A percentile compares a stretch with the other conserved stretches of the same genome.
These are phyloP conservation scores for Nesidiocoris tenuis DNA, from an alignment of 2,888 invertebrate genomes.

Conservation along the genomic window DNA sequence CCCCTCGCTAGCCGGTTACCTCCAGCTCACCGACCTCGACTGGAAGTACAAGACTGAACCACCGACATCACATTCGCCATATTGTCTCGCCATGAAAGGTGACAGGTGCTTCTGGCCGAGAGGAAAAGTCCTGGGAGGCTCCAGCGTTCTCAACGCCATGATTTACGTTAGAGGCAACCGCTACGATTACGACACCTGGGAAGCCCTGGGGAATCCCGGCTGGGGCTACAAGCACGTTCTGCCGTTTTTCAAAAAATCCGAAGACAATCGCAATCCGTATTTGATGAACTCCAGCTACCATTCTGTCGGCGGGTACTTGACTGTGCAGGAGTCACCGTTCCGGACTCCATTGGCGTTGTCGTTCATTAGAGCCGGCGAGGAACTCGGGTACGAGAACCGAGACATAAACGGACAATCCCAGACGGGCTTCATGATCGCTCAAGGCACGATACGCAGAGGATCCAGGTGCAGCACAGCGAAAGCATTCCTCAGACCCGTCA, in stretches of 20 bases:
- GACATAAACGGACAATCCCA: conserved; percentile 81
- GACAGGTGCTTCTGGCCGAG: conserved; percentile 89
- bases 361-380: conserved; percentile 77
- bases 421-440: conserved; percentile 83
- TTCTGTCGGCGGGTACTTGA: conserved; percentile 73
- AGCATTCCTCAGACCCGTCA: conserved; percentile 78
- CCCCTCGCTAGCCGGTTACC: conserved; percentile 77
- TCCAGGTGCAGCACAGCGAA: conserved; percentile 85
- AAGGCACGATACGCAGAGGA: conserved; percentile 79
- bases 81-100: conserved; percentile 83
- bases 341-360: conserved; percentile 77
- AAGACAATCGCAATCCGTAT: conserved; percentile 84
- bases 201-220: conserved; percentile 75
- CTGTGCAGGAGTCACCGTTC: conserved; percentile 81
- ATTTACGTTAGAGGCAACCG: conserved; percentile 85
- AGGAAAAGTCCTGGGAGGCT: conserved; percentile 73
- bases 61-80: conserved; percentile 72
- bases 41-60: conserved; percentile 87
- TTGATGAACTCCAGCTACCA: conserved; percentile 73
- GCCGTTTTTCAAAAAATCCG: conserved; percentile 82
- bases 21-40: conserved; percentile 81
- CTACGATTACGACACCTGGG: conserved; percentile 86
- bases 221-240: conserved; percentile 83
- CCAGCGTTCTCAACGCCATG: conserved; percentile 87
- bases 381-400: conserved; percentile 76